A percentile compares a stretch with the other conserved stretches of the same genome.
phyloP scores from a whole-genome alignment of 1,140 invertebrate species.

The Drosophila pallidifrons region DNA sequence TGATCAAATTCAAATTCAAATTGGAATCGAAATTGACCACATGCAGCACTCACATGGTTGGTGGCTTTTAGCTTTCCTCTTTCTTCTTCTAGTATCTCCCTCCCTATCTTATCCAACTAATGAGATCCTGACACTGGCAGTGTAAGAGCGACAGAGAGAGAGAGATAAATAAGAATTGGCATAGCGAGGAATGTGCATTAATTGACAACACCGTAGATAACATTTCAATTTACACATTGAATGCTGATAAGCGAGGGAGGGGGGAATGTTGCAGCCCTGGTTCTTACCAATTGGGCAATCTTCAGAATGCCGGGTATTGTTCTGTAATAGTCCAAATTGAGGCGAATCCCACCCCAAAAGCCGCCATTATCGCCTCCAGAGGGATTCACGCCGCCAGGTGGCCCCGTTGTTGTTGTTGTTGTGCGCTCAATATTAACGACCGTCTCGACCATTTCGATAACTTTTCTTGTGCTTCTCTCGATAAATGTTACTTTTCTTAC shows the following conservation, averaged over 20 bases:
- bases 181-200: slow-evolving; percentile 35
- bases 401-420: slow-evolving; percentile 87
- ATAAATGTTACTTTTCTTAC: slow-evolving; percentile 11
- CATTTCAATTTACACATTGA: slow-evolving; percentile 44
- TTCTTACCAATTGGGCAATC: slow-evolving; percentile 87
- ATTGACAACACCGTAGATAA: slow-evolving; percentile 60
- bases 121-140: slow-evolving; percentile 58
- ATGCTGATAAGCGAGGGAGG: slow-evolving; percentile 17
- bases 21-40: slow-evolving; percentile 36
- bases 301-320: slow-evolving; percentile 87
- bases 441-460: slow-evolving; percentile 88
- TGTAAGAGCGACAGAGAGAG: neutral
- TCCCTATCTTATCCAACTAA: slow-evolving; percentile 72
- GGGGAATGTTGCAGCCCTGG: neutral
- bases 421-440: slow-evolving; percentile 88
- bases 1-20: slow-evolving; percentile 20
- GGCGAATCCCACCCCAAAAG: slow-evolving; percentile 86
- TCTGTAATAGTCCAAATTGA: slow-evolving; percentile 88
- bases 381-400: slow-evolving; percentile 84
- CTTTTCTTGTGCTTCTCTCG: slow-evolving; percentile 38
- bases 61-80: no score
- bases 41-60: slow-evolving; percentile 58
- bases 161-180: slow-evolving; percentile 23
- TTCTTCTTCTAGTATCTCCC: slow-evolving; percentile 13
- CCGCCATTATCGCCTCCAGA: slow-evolving; percentile 83